Conservation (phyloP, 2,797 vertebrate species). For the Dallia pectoralis region DNA sequence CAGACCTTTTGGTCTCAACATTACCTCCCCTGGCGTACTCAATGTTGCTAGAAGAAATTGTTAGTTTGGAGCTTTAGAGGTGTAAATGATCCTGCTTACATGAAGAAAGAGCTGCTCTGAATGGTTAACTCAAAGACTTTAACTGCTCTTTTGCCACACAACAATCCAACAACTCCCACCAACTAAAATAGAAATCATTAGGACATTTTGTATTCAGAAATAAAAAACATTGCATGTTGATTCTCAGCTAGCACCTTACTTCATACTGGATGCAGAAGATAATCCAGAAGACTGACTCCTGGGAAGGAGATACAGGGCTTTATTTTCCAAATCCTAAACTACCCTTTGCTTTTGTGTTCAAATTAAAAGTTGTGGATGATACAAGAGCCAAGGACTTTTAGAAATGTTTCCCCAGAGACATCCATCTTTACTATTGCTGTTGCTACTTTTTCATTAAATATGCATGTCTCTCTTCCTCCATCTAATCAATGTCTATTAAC, state of each 20-base stretch:
- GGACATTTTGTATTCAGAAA: constrained; percentile 11
- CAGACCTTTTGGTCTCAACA: no score
- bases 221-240: constrained; percentile 10
- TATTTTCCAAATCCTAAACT: no score
- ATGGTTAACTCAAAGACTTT: constrained; percentile 10
- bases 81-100: no score
- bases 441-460: constrained; percentile 66
- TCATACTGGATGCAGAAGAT: background rate
- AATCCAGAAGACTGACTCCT: no score
- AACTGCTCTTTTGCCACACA: constrained; percentile 15
- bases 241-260: constrained; percentile 19
- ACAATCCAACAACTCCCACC: constrained; percentile 12
- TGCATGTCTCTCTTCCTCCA: constrained; percentile 59
- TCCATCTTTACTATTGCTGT: constrained; percentile 33
- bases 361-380: background rate
- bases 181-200: constrained; percentile 15
- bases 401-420: constrained; percentile 16
- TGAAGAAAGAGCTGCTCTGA: background rate
- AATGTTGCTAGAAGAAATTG: no score
- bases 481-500: constrained; percentile 74
- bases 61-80: no score
- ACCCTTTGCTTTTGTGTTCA: background rate
- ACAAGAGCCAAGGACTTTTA: background rate
- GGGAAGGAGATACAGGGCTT: no score
- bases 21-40: no score